Evolutionary conservation across 2,888 invertebrate genomes (phyloP).

Genomic region (Glyphotaelius pellucidus): DNA sequence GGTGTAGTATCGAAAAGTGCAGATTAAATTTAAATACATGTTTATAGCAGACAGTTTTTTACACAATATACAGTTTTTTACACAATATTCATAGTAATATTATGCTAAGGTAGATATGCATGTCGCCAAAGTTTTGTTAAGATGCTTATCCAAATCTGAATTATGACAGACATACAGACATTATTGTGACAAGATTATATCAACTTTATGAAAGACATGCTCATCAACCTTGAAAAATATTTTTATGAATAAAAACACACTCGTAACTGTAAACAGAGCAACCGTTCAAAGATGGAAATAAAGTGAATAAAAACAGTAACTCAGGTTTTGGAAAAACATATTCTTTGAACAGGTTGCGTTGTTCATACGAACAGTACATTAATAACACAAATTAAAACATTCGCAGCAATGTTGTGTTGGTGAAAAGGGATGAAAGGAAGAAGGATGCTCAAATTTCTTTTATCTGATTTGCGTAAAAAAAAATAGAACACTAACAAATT

Average conservation of each 20-base stretch:
- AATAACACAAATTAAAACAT: not conserved
- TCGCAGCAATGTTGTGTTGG: not conserved
- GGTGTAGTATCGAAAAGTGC: constrained; percentile 66
- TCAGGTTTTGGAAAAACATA: too few species aligned
- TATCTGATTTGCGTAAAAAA: too few species aligned
- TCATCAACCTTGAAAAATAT: not conserved
- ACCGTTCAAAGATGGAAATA: not conserved
- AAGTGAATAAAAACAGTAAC: not conserved
- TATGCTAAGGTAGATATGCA: not conserved
- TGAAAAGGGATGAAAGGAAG: not conserved
- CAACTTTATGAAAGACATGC: not conserved
- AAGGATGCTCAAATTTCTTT: too few species aligned
- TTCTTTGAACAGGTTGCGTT: not conserved
- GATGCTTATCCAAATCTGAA: not conserved
- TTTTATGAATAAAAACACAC: not conserved
- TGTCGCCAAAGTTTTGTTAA: not conserved
- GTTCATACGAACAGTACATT: not conserved
- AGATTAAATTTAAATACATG: constrained; percentile 60
- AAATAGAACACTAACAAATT: too few species aligned
- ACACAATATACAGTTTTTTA: not conserved
- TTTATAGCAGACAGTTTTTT: constrained; percentile 3
- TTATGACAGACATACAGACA: not conserved
- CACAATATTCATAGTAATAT: not conserved
- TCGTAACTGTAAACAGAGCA: not conserved
- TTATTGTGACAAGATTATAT: not conserved